Base-by-base conservation (phyloP, 2,113 vertebrate genomes). In the Phalacrocorax brasilianus region DNA sequence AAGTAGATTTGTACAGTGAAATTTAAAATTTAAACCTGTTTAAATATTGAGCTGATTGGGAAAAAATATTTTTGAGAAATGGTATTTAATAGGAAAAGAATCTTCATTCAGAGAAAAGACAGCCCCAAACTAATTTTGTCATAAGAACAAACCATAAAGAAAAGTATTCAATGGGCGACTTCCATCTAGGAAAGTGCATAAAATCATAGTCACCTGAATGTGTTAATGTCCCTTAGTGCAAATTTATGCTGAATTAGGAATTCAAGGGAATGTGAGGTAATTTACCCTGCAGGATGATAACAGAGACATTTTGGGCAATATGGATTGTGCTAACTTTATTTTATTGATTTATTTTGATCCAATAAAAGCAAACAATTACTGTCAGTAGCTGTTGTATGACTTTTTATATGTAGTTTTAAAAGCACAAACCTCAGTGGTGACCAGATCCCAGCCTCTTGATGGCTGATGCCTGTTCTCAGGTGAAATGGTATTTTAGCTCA, bases 1-100 rank as follows among this genome's bases (percentile, higher is more conserved):
- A 97, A 97, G 40, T 78, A 95, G 94, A 95, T 97, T 97, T 98
- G 96, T 98, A 98, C 91, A 95, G 95, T 91, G 87, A 98, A 97
- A 98, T 98, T 98, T 98, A 98, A 98, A 98, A 94, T 98, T 98
- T 98, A 98, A 98, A 97, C 90, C 91, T 97, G 93, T 98, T 98
- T 98, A 98, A 98, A 98, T 98, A 98, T 98, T 98, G 97, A 98
- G 56, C 74, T 95, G 97, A 98, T 98, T 94, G 79, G 59, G 59
- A 83, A 94, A 66, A 98, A 97, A 40, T 92, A 95, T 85, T 98
- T 97, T 94, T 98, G 96, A 98, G 96, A 98, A 98, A 97, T 97
- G 89, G 76, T 96, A 96, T 97, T 98, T 91, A 97, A 95, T 97
- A 95, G 92, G 84, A 97, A 97, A 95, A 72, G 40, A 92, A 97